Conservation (phyloP, 1,140 invertebrate species). For the Vollenhovia emeryi region DNA sequence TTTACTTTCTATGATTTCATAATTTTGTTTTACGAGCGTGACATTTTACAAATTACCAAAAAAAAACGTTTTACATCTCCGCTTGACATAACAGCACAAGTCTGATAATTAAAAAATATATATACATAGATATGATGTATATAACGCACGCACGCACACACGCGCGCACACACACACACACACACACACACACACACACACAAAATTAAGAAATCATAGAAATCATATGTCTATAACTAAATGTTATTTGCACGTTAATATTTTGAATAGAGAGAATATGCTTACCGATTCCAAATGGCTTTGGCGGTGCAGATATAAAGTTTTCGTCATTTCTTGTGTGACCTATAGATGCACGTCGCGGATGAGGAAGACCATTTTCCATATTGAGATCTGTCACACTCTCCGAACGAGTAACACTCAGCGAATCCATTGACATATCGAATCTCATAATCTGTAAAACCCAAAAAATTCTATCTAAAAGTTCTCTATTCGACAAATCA, state of each 20-base stretch:
- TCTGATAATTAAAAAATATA: neutral
- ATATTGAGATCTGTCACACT: slow-evolving; percentile 92
- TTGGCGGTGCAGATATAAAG: slow-evolving; percentile 86
- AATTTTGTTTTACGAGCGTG: slow-evolving; percentile 17
- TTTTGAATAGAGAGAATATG: slow-evolving; percentile 60
- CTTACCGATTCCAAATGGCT: slow-evolving; percentile 93
- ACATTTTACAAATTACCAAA: neutral
- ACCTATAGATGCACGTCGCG: slow-evolving; percentile 78
- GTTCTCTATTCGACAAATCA: neutral
- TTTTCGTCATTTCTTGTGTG: slow-evolving; percentile 86
- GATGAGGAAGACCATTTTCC: slow-evolving; percentile 78
- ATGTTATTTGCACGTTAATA: slow-evolving; percentile 14
- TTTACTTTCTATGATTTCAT: slow-evolving; percentile 70
- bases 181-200: neutral
- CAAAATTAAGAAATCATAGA: slow-evolving; percentile 72
- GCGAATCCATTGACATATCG: slow-evolving; percentile 91
- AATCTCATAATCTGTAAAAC: slow-evolving; percentile 90
- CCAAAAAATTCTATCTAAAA: neutral
- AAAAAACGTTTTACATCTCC: neutral
- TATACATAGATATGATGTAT: too few species aligned
- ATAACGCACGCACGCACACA: too few species aligned
- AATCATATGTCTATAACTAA: slow-evolving; percentile 43
- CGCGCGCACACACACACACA: neutral
- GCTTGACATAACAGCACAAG: neutral
- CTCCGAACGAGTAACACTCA: slow-evolving; percentile 91